Percentiles rank a stretch among this genome's conserved stretches.
These are phyloP conservation scores for Typhlichthys eigenmanni DNA, from an alignment of 2,797 vertebrate genomes.

Conservation along the genomic window DNA sequence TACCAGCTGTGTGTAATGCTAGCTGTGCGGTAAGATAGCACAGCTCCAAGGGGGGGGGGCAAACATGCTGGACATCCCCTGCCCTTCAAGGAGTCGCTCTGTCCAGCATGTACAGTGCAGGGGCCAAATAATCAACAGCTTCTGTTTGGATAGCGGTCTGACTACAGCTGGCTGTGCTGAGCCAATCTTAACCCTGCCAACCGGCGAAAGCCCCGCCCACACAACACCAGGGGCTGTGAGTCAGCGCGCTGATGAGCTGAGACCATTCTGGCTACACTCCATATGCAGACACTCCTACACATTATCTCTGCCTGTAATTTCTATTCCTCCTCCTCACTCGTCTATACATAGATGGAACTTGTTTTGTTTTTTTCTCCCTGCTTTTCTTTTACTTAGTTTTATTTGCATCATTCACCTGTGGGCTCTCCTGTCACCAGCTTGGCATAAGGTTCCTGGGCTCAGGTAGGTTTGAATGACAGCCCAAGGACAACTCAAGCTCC, in stretches of 20 bases:
- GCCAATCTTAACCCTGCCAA: conserved; percentile 45
- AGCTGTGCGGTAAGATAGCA: conserved; percentile 8
- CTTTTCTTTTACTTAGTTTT: conserved; percentile 36
- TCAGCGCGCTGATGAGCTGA: conserved; percentile 51
- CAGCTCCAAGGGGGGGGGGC: neutral
- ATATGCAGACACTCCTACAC: conserved; percentile 58
- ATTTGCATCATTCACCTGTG: no score
- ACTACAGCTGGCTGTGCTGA: conserved; percentile 41
- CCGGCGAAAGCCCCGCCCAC: conserved; percentile 51
- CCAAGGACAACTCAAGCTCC: conserved; percentile 43
- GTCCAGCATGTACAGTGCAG: conserved; percentile 18
- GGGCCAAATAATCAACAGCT: conserved; percentile 22
- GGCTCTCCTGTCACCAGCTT: conserved; percentile 26
- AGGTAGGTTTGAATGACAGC: conserved; percentile 50
- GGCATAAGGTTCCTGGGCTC: conserved; percentile 25
- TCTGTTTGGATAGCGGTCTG: conserved; percentile 30
- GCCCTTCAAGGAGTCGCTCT: conserved; percentile 19
- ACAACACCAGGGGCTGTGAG: conserved; percentile 45
- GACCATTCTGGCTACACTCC: conserved; percentile 48
- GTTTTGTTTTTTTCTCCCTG: conserved; percentile 40
- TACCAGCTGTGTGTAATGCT: neutral
- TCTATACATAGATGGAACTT: conserved; percentile 62
- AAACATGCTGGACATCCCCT: conserved; percentile 24
- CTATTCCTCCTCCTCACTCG: conserved; percentile 60
- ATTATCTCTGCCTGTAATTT: conserved; percentile 45